Evolutionary conservation across 2,888 invertebrate genomes (phyloP), one percentile per base, ranked within the genome.

Genomic region (Aporophyla nigra): DNA sequence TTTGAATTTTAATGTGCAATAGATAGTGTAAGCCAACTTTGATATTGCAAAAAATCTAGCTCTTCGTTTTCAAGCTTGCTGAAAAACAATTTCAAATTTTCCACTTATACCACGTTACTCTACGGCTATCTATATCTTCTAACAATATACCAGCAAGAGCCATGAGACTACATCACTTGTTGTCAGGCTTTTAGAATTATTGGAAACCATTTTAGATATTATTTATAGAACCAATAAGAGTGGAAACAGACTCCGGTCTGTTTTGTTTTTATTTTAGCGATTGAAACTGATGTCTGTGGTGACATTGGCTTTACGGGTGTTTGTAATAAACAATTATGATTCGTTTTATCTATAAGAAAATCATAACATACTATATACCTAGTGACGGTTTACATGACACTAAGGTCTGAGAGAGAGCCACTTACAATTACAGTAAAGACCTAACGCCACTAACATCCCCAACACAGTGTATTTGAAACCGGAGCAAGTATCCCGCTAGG

Each of bases 141-240:
- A 84, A 84, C 70, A 82, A 84, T 80, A 84, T 74, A 67, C 33
- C 5, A 27, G 61, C 61, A 53, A 58, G 40, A 67, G 54, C 80
- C 58, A 12, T 70, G 72, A 69, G 72, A 69, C 67, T 14, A 59
- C 56, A 61, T 61, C 65, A 79, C 53, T 40, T 21, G n/a, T 56
- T 61, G 61, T 27, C 58, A 46, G 59, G 70, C 85, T 80, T 80
- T 82, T 59, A 71, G 49, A 70, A 43, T 16, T 24, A 80, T 74
- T 74, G 33, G 24, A 74, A n/a, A 46, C 62, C 1, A 53, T 71
- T 74, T 16, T 84, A n/a, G 53, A 54, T 58, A 46, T 69, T 79
- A 83, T 72, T 61, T 61, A 14, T 12, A 69, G 56, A 6, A n/a
- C 2, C 2, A 12, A 27, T 78, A 70, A 56, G 46, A 27, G 0